These are phyloP conservation scores for Euplexia lucipara DNA, from an alignment of 2,888 invertebrate genomes.

Conservation along the genomic window DNA sequence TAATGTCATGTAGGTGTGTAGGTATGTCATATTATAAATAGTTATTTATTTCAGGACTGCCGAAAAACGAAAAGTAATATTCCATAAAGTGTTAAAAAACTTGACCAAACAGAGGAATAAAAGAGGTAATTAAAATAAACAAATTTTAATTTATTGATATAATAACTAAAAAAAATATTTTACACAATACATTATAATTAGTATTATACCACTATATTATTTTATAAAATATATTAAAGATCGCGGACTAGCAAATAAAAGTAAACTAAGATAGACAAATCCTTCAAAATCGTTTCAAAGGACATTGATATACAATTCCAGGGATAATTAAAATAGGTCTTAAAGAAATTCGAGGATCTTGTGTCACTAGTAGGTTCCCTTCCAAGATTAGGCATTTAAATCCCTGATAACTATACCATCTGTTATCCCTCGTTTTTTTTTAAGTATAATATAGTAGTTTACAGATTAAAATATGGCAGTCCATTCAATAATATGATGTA, in stretches of 20 bases:
- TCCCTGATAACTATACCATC: slow-evolving; percentile 57
- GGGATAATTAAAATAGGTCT: slow-evolving; percentile 53
- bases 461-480: slow-evolving; percentile 88
- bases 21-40: no score
- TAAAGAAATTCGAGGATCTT: slow-evolving; percentile 55
- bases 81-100: background rate
- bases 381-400: slow-evolving; percentile 56
- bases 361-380: slow-evolving; percentile 27
- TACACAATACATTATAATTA: slow-evolving; percentile 91
- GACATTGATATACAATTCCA: slow-evolving; percentile 66
- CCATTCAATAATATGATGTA: slow-evolving; percentile 85
- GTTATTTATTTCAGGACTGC: background rate
- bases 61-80: background rate
- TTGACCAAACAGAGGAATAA: slow-evolving; percentile 68
- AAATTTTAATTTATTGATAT: slow-evolving; percentile 91
- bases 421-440: slow-evolving; percentile 53
- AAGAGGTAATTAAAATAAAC: slow-evolving; percentile 87
- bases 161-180: slow-evolving; percentile 90
- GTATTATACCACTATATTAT: slow-evolving; percentile 90
- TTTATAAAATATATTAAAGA: slow-evolving; percentile 87
- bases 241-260: slow-evolving; percentile 90
- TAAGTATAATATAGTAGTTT: slow-evolving; percentile 74
- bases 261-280: slow-evolving; percentile 83
- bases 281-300: slow-evolving; percentile 70
- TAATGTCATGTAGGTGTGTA: no score